A percentile compares a stretch with the other conserved stretches of the same genome.
These are phyloP conservation scores for Cryptotis parvus DNA, from an alignment of 2,113 vertebrate species.

Conservation along the genomic window DNA sequence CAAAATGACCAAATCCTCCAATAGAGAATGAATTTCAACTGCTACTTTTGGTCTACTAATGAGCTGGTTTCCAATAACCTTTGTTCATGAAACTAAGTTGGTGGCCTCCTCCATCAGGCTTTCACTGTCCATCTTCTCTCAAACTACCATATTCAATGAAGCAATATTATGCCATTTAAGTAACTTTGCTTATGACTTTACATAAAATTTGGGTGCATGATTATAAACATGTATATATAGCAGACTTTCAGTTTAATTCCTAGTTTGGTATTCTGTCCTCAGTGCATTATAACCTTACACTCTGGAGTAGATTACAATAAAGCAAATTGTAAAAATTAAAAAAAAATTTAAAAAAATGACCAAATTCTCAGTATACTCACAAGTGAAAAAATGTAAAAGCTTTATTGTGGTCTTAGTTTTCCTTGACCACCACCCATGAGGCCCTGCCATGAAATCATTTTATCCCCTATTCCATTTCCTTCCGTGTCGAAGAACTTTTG, in stretches of 20 bases:
- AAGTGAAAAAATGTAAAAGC: conserved; percentile 13
- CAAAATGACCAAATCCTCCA: conserved; percentile 34
- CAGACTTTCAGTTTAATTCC: no score
- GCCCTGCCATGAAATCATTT: not conserved
- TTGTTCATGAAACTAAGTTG: not conserved
- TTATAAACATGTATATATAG: no score
- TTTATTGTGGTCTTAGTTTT: conserved; percentile 44
- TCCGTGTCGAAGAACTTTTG: not conserved
- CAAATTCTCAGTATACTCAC: conserved; percentile 29
- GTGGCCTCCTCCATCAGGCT: not conserved
- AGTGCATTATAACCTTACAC: not conserved
- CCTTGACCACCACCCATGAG: not conserved
- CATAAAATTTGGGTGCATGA: no score
- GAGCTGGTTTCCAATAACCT: not conserved
- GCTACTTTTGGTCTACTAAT: not conserved
- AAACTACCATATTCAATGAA: not conserved
- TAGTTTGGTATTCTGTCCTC: not conserved
- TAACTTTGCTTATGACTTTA: no score
- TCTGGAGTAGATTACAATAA: not conserved
- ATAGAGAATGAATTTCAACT: not conserved
- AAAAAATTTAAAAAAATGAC: no score
- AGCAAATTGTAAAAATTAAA: not conserved
- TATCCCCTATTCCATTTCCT: not conserved
- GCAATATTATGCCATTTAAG: not conserved
- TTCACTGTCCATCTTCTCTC: not conserved